Base-by-base conservation (phyloP, 2,797 vertebrate genomes). In the Sebastes ruberrimus region DNA sequence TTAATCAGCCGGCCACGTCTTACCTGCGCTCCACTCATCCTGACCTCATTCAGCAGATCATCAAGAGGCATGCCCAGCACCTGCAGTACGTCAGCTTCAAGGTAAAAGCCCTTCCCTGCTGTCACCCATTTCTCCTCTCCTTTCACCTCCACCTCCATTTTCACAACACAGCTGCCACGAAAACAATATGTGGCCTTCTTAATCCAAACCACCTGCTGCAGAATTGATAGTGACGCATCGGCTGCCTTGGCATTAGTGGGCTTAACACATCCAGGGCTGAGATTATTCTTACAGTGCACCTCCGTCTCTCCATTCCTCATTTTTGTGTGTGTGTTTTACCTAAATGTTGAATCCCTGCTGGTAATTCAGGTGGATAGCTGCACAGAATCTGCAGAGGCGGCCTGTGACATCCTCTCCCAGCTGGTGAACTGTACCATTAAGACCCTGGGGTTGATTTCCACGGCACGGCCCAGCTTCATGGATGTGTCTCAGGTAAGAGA, bases 11-110 rank as follows among this genome's bases (percentile, higher is more conserved):
- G 28, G 96, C 97, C 61, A 97, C 96, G 8, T 97, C 97, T 53
- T 97, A 97, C 86, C 93, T 98, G 85, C 96, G 96, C 84, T 97
- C 97, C 62, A 98, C 97, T 2, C 97, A 97, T 84, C 98, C 97
- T 10, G 96, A 97, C 92, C 96, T 98, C 81, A 97, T 98, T 87
- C 97, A 97, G 92, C 97, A 98, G 94, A 97, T 98, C 93, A 97
- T 98, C 93, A 97, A 97, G 94, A 97, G 90, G 74, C 97, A 98
- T 1, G 96, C 96, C 23, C 93, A 97, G 63, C 97, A 98, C 88
- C 96, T 98, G 84, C 97, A 98, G 78, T 97, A 97, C 7, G 96
- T 98, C 84, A 98, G 97, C 90, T 97, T 98, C 93, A 98, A 97
- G 95, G 97, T 98, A 93, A 86, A 77, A 78, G 57, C 68, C 61